phyloP scores from a whole-genome alignment of 2,797 vertebrate genomes.

The Acrossocheilus fasciatus region DNA sequence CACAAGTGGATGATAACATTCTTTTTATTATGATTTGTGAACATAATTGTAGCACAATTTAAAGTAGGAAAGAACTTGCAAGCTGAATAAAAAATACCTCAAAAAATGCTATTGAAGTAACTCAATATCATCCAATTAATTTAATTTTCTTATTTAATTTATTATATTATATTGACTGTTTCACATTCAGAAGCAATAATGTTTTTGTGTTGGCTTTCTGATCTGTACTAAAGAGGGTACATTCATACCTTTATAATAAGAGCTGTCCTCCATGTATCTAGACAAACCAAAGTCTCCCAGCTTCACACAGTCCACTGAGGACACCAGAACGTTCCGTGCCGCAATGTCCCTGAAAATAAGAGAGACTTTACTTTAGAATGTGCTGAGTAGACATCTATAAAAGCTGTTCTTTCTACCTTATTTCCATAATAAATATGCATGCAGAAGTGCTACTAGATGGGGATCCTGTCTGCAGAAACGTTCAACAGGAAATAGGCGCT shows the following conservation, averaged over 20 bases:
- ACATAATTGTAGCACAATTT: not conserved
- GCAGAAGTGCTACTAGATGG: not conserved
- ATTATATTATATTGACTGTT: not conserved
- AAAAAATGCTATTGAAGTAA: not conserved
- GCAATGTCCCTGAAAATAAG: constrained; percentile 89
- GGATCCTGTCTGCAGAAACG: not conserved
- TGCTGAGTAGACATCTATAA: not conserved
- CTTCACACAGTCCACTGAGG: constrained; percentile 94
- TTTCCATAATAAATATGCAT: not conserved
- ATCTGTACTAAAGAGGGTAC: not conserved
- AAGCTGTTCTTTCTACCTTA: not conserved
- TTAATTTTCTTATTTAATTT: not conserved
- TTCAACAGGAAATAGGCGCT: not conserved
- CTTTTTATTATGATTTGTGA: not conserved
- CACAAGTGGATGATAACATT: not conserved
- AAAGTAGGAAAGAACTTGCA: not conserved
- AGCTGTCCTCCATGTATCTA: constrained; percentile 98
- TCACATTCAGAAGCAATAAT: not conserved
- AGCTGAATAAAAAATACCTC: not conserved
- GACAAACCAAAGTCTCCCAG: constrained; percentile 97
- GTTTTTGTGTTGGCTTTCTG: not conserved
- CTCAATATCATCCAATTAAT: not conserved
- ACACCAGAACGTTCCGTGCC: constrained; percentile 95
- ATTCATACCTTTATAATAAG: constrained; percentile 94
- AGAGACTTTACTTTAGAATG: not conserved